Conservation (phyloP, 2,797 vertebrate species). For the Cercopithecus diana region DNA sequence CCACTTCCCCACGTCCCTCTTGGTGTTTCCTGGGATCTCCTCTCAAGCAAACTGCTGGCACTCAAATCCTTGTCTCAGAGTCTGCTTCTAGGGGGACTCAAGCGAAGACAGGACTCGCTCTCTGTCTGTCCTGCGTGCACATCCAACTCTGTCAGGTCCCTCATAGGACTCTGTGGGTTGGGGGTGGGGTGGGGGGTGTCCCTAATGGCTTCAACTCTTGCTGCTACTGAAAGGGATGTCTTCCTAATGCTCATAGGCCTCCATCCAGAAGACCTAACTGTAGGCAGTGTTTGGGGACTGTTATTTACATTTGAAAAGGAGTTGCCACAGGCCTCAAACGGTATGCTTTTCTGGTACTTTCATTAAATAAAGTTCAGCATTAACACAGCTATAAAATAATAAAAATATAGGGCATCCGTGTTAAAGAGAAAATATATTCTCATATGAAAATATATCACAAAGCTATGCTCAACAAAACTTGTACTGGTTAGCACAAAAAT, state of each 20-base stretch:
- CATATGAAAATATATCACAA: not conserved
- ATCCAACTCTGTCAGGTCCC: not conserved
- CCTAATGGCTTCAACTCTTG: no score
- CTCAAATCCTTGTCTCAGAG: not conserved
- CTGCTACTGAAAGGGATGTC: not conserved
- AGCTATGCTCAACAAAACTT: not conserved
- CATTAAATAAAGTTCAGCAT: not conserved
- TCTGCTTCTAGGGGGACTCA: not conserved
- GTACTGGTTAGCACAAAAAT: not conserved
- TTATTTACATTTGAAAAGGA: not conserved
- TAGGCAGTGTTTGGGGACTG: not conserved
- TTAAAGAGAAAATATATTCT: not conserved
- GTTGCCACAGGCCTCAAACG: not conserved
- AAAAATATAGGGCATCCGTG: not conserved
- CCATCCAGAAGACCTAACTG: not conserved
- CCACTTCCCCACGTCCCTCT: not conserved
- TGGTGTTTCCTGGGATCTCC: not conserved
- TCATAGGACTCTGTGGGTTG: not conserved
- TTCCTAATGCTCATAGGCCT: not conserved
- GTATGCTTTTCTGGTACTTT: not conserved
- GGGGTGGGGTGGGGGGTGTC: no score
- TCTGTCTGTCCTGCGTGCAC: rapidly evolving
- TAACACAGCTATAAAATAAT: not conserved
- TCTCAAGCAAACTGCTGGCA: not conserved
- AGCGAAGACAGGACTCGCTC: not conserved